Base-by-base conservation (phyloP, 2,888 invertebrate genomes). In the Cheilosia pagana region DNA sequence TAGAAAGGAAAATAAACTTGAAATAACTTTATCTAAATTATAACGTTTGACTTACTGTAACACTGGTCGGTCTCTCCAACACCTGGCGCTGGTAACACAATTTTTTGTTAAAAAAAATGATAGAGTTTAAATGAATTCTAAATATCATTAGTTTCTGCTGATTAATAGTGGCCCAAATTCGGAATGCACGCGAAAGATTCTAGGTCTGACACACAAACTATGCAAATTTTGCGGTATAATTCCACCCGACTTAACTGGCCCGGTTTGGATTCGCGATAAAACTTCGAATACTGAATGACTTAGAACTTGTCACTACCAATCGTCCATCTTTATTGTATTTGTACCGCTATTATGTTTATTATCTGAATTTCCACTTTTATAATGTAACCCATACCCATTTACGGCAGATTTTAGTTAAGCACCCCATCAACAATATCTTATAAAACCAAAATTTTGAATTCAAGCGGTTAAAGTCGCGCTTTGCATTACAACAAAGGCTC, bases 331-430 rank as follows among this genome's bases (percentile, higher is more conserved):
- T n/a, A 10, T 25, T 5, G 41, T n/a, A 16, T 4, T 16, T 45
- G 16, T 16, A 65, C 75, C 75, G 75, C 65, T 75, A 65, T 45
- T 75, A 65, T 75, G 65, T 14, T 23, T 65, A 59, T 50, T 0
- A 12, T 1, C 21, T 0, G 1, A 28, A 48, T 45, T 41, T 62
- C 52, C 53, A 53, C 43, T 31, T 35, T 31, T 23, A 21, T 43
- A 76, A 52, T 76, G 43, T 41, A 76, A 23, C 52, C 59, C 41
- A 43, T 52, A 43, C 21, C 21, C 16, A 59, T 60, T 59, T 52
- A 16, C 43, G 12, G 35, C 8, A 23, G 0, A 7, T 28, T 60
- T 43, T n/a, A 3, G 28, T 8, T 28, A 8, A 8, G 16, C 41
- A 23, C 50, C 60, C 23, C 35, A 35, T 12, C 12, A 35, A 35